Base-by-base conservation (phyloP, 2,888 invertebrate genomes). In the Deroplatys truncata region DNA sequence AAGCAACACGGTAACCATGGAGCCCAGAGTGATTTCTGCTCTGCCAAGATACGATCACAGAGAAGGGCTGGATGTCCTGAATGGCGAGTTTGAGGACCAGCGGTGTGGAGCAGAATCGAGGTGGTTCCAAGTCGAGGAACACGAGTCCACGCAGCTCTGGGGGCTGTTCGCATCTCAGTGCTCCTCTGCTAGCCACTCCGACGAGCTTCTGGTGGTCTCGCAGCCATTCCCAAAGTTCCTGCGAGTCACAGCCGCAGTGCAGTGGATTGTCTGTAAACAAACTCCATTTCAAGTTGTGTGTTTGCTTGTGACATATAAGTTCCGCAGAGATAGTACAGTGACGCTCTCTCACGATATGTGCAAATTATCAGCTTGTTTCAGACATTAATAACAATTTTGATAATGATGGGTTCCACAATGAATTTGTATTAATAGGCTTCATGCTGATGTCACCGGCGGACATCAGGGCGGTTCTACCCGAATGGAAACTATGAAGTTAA, bases 161-260 rank as follows among this genome's bases (percentile, higher is more conserved):
- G 0, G 98, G 98, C 92, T 97, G 96, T 93, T 97, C 97, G 93
- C 98, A 98, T 91, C 96, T 95, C 92, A 98, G 95, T 7, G 20
- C 56, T 91, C 91, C 93, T 92, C 90, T 93, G 91, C 90, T 93
- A 92, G 92, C 92, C 92, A 92, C 91, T 84, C 92, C 92, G 91
- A 92, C 91, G 90, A 97, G 95, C 94, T 98, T 98, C 92, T 96
- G 96, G 94, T 98, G 97, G 93, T 98, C 97, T 92, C 97, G 95
- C 93, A 98, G 95, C 98, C 98, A 98, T 94, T 97, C 97, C 97
- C 98, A 98, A 86, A 98, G 95, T 93, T 98, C 97, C 94, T 98
- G 97, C 90, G 98, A 96, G 93, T 98, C 97, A 93, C 98, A 98
- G 92, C 96, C 97, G 93, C 98, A 98, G 91, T 96, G 96, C 92